phyloP scores from a whole-genome alignment of 2,888 invertebrate species.

The Miltochrista miniata region DNA sequence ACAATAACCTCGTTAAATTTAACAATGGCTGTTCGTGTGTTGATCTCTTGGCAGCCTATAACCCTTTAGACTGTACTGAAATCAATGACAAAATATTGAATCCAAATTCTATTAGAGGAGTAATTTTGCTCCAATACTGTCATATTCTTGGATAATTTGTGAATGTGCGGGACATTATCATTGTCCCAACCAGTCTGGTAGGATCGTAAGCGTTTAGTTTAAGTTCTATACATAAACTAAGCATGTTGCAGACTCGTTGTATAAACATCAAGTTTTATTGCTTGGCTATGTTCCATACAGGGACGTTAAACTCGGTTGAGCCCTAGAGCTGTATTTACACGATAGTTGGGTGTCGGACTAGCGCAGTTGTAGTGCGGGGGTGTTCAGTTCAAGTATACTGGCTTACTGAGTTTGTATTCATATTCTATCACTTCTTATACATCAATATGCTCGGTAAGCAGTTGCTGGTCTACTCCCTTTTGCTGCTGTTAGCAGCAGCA shows the following conservation, averaged over 20 bases:
- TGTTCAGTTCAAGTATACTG: conserved; percentile 5
- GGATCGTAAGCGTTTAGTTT: conserved; percentile 39
- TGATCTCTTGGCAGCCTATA: conserved; percentile 32
- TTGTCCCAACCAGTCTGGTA: conserved; percentile 49
- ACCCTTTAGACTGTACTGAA: conserved; percentile 40
- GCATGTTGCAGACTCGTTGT: conserved; percentile 68
- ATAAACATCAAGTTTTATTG: conserved; percentile 82
- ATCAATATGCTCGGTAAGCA: conserved; percentile 44
- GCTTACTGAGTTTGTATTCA: neutral
- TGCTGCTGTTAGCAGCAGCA: conserved; percentile 19
- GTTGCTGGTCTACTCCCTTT: conserved; percentile 36
- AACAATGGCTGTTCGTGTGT: conserved; percentile 66
- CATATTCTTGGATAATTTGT: no score
- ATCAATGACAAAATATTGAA: conserved; percentile 33
- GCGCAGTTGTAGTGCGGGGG: conserved; percentile 37
- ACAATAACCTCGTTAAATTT: conserved; percentile 73
- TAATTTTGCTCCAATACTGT: conserved; percentile 42
- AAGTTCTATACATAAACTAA: conserved; percentile 65
- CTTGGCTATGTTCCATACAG: conserved; percentile 81
- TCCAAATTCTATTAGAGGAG: conserved; percentile 46
- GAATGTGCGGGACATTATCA: neutral
- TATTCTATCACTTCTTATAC: conserved; percentile 16
- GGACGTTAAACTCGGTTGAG: conserved; percentile 71
- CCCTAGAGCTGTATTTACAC: conserved; percentile 66
- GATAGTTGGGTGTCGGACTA: conserved; percentile 58